Conservation (phyloP, 2,888 invertebrate genomes). For the Helobdella robusta region DNA sequence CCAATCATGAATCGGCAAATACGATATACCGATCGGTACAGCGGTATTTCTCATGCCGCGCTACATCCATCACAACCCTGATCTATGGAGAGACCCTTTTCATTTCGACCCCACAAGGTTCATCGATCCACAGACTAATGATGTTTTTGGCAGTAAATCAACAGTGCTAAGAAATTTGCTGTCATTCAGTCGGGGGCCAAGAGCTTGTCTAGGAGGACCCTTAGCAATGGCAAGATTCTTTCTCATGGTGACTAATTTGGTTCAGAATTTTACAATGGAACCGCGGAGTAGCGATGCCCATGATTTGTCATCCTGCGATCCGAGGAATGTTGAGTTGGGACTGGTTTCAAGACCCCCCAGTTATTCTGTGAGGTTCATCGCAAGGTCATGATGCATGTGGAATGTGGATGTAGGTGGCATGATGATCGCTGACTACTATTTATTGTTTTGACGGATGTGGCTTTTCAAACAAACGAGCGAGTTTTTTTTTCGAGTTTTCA, state of each 20-base stretch:
- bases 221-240: constrained; percentile 26
- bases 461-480: too few relatives aligned
- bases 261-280: constrained; percentile 22
- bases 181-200: constrained; percentile 27
- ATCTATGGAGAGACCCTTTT: constrained; percentile 34
- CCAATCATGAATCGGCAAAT: constrained; percentile 25
- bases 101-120: constrained; percentile 26
- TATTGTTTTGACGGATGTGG: too few relatives aligned
- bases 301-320: too few relatives aligned
- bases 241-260: constrained; percentile 17
- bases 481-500: too few relatives aligned
- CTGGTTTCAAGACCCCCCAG: constrained; percentile 24
- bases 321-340: constrained; percentile 26
- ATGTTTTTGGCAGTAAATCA: neutral
- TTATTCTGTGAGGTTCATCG: constrained; percentile 19
- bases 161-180: constrained; percentile 6
- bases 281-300: constrained; percentile 1
- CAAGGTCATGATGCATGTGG: too few relatives aligned
- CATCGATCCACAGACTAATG: constrained; percentile 3
- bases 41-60: constrained; percentile 41
- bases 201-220: constrained; percentile 27
- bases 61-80: constrained; percentile 39
- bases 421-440: too few relatives aligned
- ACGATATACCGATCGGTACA: constrained; percentile 16
- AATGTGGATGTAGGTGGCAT: too few relatives aligned